phyloP scores from a whole-genome alignment of 30 jellyfish, hydroid and myxozoan species.

The Mastigias papua region DNA sequence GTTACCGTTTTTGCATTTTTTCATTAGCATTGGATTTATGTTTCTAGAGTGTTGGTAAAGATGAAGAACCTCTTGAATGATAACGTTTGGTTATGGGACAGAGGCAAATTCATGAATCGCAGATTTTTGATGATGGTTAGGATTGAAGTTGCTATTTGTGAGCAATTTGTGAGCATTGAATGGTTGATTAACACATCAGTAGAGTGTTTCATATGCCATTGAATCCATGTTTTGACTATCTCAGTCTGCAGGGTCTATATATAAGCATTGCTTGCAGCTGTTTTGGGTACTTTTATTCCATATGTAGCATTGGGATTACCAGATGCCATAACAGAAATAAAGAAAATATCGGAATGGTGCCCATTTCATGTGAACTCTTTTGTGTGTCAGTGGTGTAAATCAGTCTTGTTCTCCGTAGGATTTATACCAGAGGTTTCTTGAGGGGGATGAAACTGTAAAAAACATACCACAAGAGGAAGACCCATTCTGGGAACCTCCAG shows the following conservation, averaged over 20 bases:
- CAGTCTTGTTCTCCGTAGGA: constrained; percentile 53
- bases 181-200: not conserved
- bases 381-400: not conserved
- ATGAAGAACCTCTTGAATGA: constrained; percentile 96
- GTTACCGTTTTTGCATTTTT: no score
- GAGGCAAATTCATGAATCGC: constrained; percentile 97
- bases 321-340: no score
- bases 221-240: no score
- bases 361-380: no score
- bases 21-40: not conserved
- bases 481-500: constrained; percentile 99
- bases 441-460: constrained; percentile 91
- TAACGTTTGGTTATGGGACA: constrained; percentile 98
- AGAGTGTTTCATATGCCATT: no score
- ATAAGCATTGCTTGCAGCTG: no score
- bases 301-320: no score
- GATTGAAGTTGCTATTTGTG: no score
- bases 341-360: no score
- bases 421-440: constrained; percentile 91
- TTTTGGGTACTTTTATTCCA: no score
- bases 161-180: no score
- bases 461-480: constrained; percentile 89
- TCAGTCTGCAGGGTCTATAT: no score
- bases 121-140: constrained; percentile 93
- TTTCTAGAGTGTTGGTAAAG: constrained; percentile 88